Base-by-base conservation (phyloP, 2,888 invertebrate genomes). In the Pandemis corylana region DNA sequence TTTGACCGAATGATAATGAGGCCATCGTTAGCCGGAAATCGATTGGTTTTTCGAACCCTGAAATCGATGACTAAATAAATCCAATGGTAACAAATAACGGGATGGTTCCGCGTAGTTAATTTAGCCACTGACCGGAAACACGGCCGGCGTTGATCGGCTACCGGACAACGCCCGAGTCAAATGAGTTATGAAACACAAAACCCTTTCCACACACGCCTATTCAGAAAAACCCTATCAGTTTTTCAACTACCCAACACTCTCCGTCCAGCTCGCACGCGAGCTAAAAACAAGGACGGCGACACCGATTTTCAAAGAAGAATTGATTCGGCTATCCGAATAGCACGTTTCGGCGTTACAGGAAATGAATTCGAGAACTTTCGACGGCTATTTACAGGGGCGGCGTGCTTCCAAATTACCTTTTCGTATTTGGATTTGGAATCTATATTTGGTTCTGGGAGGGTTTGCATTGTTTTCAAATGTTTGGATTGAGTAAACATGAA, bases 341-440 rank as follows among this genome's bases (percentile, higher is more conserved):
- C 46, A 62, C 28, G 36, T 63, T 62, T 62, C 67, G 67, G 77
- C 69, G 74, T 71, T 72, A 83, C 81, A 82, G 87, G 87, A 87
- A 87, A 88, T 86, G 84, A 85, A 88, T 86, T 83, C 80, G 84
- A 80, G 80, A 88, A 88, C 86, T 88, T 86, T 86, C 84, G 83
- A 87, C 86, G 46, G 64, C 46, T 46, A 84, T 86, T 85, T 86
- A 85, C 83, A 85, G 80, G 78, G 75, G 74, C 78, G 74, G 78
- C 80, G 78, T 71, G 76, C 81, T 83, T 84, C 64, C 41, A 28
- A 65, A 62, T 62, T 62, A 62, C 62, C 62, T 42, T 20, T 46
- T 44, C 64, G 64, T 65, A 41, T 65, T 46, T 46, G 64, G 46
- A 46, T 65, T 46, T 20, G 64, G 41, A 65, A 46, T 65, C 44